Evolutionary conservation across 2,888 invertebrate genomes (phyloP).

Genomic region (Caenorhabditis panamensis): DNA sequence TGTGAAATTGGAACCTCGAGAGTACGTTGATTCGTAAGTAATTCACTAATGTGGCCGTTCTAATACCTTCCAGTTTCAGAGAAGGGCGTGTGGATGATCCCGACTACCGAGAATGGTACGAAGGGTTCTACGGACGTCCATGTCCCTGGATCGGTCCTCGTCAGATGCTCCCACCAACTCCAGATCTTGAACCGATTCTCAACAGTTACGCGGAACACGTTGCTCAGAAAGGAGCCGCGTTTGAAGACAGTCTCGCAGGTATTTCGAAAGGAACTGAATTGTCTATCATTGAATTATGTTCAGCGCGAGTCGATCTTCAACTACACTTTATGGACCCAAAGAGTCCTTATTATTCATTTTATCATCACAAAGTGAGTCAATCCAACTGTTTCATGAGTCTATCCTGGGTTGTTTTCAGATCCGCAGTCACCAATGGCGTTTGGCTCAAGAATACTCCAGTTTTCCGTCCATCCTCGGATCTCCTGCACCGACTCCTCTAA

Average conservation of each 20-base stretch:
- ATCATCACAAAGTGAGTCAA: conserved; percentile 60
- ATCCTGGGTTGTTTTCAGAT: conserved; percentile 24
- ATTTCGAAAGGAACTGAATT: no score
- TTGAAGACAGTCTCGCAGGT: conserved; percentile 86
- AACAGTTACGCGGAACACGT: conserved; percentile 98
- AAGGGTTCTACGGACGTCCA: conserved; percentile 52
- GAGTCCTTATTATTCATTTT: conserved; percentile 68
- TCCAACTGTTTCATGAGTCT: not conserved
- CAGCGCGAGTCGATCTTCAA: conserved; percentile 66
- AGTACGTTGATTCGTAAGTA: conserved; percentile 28
- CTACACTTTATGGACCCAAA: conserved; percentile 68
- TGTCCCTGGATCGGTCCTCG: conserved; percentile 64
- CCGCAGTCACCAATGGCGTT: conserved; percentile 63
- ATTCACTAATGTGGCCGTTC: not conserved
- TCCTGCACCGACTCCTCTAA: conserved; percentile 13
- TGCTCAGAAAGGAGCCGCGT: conserved; percentile 93
- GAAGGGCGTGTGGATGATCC: conserved; percentile 56
- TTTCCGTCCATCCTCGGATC: conserved; percentile 1
- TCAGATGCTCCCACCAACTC: conserved; percentile 85
- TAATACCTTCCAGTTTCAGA: conserved; percentile 22
- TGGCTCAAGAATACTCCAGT: conserved; percentile 28
- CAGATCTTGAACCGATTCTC: conserved; percentile 90
- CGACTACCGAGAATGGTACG: conserved; percentile 66
- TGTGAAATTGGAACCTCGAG: not conserved
- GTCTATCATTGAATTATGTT: no score